phyloP scores from a whole-genome alignment of 2,888 invertebrate species.

The Drosophila nr. perissopoda region DNA sequence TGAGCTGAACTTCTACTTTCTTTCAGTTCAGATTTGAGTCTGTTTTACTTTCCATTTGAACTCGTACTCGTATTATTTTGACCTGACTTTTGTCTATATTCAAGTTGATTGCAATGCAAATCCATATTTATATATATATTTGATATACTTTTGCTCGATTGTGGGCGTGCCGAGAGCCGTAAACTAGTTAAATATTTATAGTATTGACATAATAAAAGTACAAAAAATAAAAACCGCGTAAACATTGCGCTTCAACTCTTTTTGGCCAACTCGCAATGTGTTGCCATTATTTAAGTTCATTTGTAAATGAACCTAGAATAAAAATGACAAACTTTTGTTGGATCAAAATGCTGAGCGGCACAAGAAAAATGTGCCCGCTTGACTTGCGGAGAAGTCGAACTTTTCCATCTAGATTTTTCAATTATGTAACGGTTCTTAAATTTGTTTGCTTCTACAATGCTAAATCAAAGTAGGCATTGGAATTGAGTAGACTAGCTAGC shows the following conservation, averaged over 20 bases:
- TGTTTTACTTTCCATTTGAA: conserved; percentile 8
- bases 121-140: conserved; percentile 16
- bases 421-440: too few species aligned
- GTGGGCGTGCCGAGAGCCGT: conserved; percentile 29
- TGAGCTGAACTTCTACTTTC: background rate
- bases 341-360: too few species aligned
- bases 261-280: conserved; percentile 5
- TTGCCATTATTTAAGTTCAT: conserved; percentile 12
- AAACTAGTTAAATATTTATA: conserved; percentile 11
- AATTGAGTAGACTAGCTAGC: too few species aligned
- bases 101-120: conserved; percentile 38
- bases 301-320: conserved; percentile 5
- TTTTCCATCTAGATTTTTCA: too few species aligned
- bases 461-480: too few species aligned
- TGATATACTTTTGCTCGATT: conserved; percentile 19
- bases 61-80: conserved; percentile 13
- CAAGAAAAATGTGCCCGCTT: too few species aligned
- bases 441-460: too few species aligned
- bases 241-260: conserved; percentile 12
- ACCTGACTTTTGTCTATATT: conserved; percentile 29
- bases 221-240: conserved; percentile 13
- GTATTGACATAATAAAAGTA: conserved; percentile 34
- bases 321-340: conserved; percentile 6
- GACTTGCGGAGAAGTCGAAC: too few species aligned
- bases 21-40: background rate